Conservation (phyloP, 1,140 invertebrate genomes). For the Rhopalosiphum padi region DNA sequence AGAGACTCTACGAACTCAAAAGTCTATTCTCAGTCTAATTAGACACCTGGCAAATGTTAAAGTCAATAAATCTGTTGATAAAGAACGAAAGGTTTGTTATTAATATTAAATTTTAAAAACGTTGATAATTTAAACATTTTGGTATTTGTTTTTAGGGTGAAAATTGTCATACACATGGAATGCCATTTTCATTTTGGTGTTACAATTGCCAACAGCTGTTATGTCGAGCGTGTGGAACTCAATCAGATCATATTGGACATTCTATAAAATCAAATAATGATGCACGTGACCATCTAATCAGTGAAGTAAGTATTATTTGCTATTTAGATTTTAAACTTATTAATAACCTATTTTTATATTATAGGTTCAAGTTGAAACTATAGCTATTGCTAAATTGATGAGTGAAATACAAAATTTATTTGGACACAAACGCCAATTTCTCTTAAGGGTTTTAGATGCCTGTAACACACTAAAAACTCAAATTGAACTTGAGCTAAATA, state of each 20-base stretch:
- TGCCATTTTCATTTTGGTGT: constrained; percentile 77
- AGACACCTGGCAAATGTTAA: constrained; percentile 61
- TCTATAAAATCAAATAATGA: constrained; percentile 73
- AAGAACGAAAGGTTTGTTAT: constrained; percentile 62
- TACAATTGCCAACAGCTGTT: constrained; percentile 71
- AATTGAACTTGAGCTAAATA: constrained; percentile 75
- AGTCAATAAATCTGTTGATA: constrained; percentile 64
- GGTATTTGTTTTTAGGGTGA: constrained; percentile 63
- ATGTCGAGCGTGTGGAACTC: constrained; percentile 73
- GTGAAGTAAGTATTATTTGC: constrained; percentile 65
- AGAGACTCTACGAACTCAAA: constrained; percentile 73
- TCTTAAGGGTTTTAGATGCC: constrained; percentile 76
- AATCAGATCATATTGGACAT: constrained; percentile 71
- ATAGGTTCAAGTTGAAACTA: constrained; percentile 66
- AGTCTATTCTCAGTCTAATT: constrained; percentile 66
- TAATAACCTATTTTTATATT: constrained; percentile 25
- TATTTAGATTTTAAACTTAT: neutral
- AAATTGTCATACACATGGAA: constrained; percentile 75
- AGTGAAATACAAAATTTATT: constrained; percentile 72
- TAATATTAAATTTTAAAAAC: neutral
- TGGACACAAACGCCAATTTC: constrained; percentile 73
- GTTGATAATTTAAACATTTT: neutral
- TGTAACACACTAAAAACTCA: constrained; percentile 76
- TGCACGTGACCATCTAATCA: constrained; percentile 72
- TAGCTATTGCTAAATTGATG: constrained; percentile 68